phyloP scores from a whole-genome alignment of 2,888 invertebrate genomes.

The Amphipoea lucens region DNA sequence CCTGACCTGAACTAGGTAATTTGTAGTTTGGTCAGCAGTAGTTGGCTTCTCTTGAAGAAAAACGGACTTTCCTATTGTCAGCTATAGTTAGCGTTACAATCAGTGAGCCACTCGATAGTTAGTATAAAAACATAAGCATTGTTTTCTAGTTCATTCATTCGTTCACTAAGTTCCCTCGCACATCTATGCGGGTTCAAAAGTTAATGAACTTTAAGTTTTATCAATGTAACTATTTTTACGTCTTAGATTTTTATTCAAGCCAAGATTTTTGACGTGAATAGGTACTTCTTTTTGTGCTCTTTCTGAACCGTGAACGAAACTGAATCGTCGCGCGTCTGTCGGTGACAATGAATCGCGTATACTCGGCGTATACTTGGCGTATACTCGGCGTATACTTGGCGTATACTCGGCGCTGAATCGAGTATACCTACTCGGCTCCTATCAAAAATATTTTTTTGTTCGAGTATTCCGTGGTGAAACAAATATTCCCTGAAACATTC shows the following conservation, averaged over 20 bases:
- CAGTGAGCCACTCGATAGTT: constrained; percentile 8
- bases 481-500: neutral
- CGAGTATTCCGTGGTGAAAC: neutral
- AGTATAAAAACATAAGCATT: constrained; percentile 39
- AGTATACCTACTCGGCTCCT: no score
- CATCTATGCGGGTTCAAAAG: constrained; percentile 34
- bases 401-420: no score
- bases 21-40: neutral
- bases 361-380: no score
- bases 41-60: neutral
- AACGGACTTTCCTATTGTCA: constrained; percentile 12
- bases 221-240: constrained; percentile 1
- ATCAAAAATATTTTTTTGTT: neutral
- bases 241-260: neutral
- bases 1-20: neutral
- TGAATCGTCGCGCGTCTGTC: no score
- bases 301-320: neutral
- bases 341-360: no score
- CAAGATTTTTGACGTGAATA: neutral
- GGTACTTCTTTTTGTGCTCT: neutral
- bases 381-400: no score
- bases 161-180: constrained; percentile 18
- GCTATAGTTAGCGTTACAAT: constrained; percentile 2
- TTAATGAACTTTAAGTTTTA: constrained; percentile 37
- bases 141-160: constrained; percentile 46